Evolutionary conservation across 1,140 invertebrate species (phyloP), one percentile per base, ranked within the genome.

Genomic region (Drosophila nannoptera): DNA sequence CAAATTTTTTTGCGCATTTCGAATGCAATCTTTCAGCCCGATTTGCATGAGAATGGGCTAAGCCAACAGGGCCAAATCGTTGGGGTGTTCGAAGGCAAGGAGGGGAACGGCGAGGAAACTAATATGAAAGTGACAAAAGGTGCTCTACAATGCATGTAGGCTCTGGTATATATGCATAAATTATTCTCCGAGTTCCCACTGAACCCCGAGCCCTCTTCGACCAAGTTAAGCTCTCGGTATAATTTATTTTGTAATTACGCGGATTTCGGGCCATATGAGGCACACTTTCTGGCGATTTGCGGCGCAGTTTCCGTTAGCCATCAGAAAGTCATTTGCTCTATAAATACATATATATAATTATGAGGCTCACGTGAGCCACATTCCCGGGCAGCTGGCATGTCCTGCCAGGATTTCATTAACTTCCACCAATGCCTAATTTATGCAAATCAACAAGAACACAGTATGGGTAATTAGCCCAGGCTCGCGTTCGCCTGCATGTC

Each of bases 391-490:
- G 45, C 62, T 66, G 40, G 32, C 69, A 68, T 68, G 56, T 72
- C 38, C 56, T 55, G 50, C 31, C 56, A 38, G 55, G 40, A 48
- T 49, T 72, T 68, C 69, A 72, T 72, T 68, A 72, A 62, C 63
- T 72, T 63, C 38, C 36, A 45, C 12, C 55, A 66, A 62, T 46
- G 31, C 48, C 60, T 74, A 65, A 75, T 60, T 77, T 77, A 72
- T 82, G 78, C 67, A 77, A 82, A 78, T 82, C 35, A 68, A 50
- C 7, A 45, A 65, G 53, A 40, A 64, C 12, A 33, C 40, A 7
- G 40, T 6, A 55, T 33, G 40, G 74, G 58, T 68, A 83, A 83
- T 72, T 83, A 82, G 71, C 66, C 46, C 52, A 45, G 35, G 35
- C 14, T 50, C 12, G 22, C 22, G 22, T 22, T 6, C 7, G 22